A percentile compares a stretch with the other conserved stretches of the same genome.
These are phyloP conservation scores for Plebejus anna DNA, from an alignment of 2,888 invertebrate species.

Conservation along the genomic window DNA sequence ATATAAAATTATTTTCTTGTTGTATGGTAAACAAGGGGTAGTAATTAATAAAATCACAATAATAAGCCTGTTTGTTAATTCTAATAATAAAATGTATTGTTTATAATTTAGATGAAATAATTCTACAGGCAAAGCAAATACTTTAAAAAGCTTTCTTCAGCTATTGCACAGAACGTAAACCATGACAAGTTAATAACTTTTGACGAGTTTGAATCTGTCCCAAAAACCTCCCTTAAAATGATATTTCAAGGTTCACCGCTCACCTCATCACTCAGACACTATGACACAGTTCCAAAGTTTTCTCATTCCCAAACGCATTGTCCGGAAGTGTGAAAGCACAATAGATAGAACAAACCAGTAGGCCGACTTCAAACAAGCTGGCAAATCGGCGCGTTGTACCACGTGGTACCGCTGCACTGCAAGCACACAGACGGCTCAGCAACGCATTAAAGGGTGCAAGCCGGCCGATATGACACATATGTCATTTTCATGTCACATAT, in stretches of 20 bases:
- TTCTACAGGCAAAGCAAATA: too few species aligned
- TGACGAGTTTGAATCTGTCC: constrained; percentile 6
- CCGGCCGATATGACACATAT: too few species aligned
- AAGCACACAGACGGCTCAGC: neutral
- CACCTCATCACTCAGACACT: constrained; percentile 11
- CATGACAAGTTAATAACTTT: neutral
- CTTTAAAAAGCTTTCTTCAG: too few species aligned
- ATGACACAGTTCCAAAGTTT: constrained; percentile 21
- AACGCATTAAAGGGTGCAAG: too few species aligned
- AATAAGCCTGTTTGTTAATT: too few species aligned
- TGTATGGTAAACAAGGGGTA: neutral
- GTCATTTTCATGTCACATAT: too few species aligned
- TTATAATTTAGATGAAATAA: too few species aligned
- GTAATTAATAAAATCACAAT: too few species aligned
- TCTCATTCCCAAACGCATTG: constrained; percentile 21
- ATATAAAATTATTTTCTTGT: neutral
- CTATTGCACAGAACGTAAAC: neutral
- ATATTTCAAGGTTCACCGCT: constrained; percentile 7
- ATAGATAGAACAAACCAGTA: neutral
- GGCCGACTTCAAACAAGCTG: too few species aligned
- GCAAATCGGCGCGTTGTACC: too few species aligned
- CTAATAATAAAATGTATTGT: too few species aligned
- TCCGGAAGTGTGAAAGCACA: constrained; percentile 20
- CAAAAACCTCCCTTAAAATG: neutral
- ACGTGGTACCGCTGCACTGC: too few species aligned